These are phyloP conservation scores for Rotaria macrura DNA, from an alignment of 2,888 invertebrate genomes.

Conservation along the genomic window DNA sequence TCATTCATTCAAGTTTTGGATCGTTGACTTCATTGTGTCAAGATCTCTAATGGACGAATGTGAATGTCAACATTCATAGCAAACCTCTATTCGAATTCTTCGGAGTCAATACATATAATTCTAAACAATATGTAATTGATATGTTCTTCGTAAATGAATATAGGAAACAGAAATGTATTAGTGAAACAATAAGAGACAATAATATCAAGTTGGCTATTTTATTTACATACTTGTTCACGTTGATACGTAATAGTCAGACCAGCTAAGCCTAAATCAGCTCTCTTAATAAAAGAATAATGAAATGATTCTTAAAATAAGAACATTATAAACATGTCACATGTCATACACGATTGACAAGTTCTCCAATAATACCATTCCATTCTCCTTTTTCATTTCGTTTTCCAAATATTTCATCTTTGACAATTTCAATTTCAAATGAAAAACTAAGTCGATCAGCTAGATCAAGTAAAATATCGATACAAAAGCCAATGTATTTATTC, in stretches of 20 bases:
- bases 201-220: no score
- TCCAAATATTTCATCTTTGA: not conserved
- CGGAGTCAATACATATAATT: no score
- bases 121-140: no score
- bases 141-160: no score
- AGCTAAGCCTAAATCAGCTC: conserved; percentile 30
- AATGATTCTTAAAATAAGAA: not conserved
- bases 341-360: not conserved
- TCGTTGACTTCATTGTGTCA: no score
- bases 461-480: not conserved
- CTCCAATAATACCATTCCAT: conserved; percentile 18
- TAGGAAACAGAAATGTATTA: no score
- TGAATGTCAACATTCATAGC: no score
- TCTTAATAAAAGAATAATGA: not conserved
- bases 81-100: no score
- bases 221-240: conserved; percentile 29
- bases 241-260: conserved; percentile 32
- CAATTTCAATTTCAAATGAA: conserved; percentile 4
- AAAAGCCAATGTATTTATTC: not conserved
- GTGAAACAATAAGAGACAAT: no score
- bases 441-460: not conserved
- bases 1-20: no score
- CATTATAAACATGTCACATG: not conserved
- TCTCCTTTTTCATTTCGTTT: not conserved
- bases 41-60: no score